Percentiles rank a stretch among this genome's conserved stretches.
phyloP scores from a whole-genome alignment of 2,797 vertebrate species.

The Hyperoplus lanceolatus region DNA sequence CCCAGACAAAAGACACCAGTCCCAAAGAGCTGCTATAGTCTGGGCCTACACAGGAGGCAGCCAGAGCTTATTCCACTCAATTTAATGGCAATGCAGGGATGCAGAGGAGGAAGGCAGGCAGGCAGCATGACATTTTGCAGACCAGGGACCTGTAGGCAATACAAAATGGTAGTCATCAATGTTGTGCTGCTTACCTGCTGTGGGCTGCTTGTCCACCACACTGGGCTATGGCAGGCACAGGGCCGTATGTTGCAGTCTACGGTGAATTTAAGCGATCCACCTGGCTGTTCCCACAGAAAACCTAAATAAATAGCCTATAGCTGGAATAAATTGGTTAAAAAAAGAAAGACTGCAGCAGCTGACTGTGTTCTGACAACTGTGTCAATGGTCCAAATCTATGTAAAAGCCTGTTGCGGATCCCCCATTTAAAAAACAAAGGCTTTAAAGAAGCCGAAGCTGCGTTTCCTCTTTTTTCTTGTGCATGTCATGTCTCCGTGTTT shows the following conservation, averaged over 20 bases:
- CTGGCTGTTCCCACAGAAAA: conserved; percentile 16
- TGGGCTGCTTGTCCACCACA: conserved; percentile 70
- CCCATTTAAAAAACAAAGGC: conserved; percentile 52
- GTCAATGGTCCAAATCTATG: conserved; percentile 38
- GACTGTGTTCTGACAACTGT: conserved; percentile 31
- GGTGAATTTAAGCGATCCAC: conserved; percentile 47
- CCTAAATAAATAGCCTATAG: neutral
- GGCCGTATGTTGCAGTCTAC: conserved; percentile 73
- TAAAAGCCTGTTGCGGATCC: conserved; percentile 62
- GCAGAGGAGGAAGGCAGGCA: conserved; percentile 2
- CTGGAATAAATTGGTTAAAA: neutral
- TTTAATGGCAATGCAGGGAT: conserved; percentile 8
- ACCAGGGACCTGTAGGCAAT: conserved; percentile 17
- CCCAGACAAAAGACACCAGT: conserved; percentile 34
- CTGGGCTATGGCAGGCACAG: conserved; percentile 51
- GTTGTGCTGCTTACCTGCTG: conserved; percentile 76
- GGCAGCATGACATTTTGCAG: conserved; percentile 21
- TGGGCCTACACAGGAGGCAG: conserved; percentile 41
- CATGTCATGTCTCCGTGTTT: conserved; percentile 83
- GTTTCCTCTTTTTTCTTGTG: conserved; percentile 81
- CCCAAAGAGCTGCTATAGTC: conserved; percentile 11
- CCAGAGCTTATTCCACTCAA: neutral
- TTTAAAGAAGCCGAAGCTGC: conserved; percentile 66
- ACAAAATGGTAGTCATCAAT: conserved; percentile 53
- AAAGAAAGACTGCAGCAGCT: conserved; percentile 39